Evolutionary conservation across 2,888 invertebrate genomes (phyloP).

Genomic region (Antheraea assamensis): DNA sequence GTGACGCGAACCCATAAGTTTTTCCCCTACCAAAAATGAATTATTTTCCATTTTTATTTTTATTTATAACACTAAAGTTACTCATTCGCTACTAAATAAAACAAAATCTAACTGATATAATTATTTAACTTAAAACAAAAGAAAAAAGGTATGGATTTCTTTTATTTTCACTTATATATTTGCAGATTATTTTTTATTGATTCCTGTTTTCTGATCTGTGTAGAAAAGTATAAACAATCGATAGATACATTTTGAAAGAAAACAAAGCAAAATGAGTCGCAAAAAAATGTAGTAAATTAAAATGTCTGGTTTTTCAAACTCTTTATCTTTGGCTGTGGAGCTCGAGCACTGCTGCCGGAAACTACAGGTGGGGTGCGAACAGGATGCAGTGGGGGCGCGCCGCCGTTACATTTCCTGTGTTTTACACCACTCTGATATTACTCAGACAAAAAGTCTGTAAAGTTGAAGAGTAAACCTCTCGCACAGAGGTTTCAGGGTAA

Average conservation of each 20-base stretch:
- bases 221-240: background rate
- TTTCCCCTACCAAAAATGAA: too few relatives aligned
- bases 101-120: too few relatives aligned
- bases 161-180: too few relatives aligned
- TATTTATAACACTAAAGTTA: too few relatives aligned
- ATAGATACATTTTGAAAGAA: background rate
- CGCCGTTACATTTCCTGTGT: slow-evolving; percentile 14
- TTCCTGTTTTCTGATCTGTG: background rate
- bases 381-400: background rate
- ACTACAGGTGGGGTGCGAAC: slow-evolving; percentile 17
- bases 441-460: slow-evolving; percentile 20
- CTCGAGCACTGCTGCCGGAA: slow-evolving; percentile 6
- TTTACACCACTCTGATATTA: background rate
- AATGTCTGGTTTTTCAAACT: slow-evolving; percentile 8
- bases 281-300: slow-evolving; percentile 2
- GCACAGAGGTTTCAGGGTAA: background rate
- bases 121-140: too few relatives aligned
- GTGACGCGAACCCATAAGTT: too few relatives aligned
- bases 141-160: too few relatives aligned
- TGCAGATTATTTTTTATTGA: too few relatives aligned
- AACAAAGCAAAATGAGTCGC: background rate
- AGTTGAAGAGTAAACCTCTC: slow-evolving; percentile 12
- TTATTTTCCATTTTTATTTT: too few relatives aligned
- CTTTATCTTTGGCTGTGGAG: slow-evolving; percentile 3
- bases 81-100: too few relatives aligned